phyloP scores from a whole-genome alignment of 2,113 vertebrate genomes.

The Indicator indicator region DNA sequence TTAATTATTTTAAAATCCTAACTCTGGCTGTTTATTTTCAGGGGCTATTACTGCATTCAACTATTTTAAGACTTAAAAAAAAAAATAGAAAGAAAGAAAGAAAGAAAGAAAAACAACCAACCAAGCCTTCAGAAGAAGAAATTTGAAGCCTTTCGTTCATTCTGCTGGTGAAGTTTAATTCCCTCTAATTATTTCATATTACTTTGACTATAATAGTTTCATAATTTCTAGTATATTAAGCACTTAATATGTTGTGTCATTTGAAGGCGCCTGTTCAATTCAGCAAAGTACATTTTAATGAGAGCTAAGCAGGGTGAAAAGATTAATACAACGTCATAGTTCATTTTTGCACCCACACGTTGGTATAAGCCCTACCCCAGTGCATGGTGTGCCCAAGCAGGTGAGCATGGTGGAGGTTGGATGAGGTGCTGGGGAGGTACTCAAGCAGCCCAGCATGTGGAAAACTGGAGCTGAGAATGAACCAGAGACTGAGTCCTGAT shows the following conservation, averaged over 20 bases:
- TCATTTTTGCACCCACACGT: not conserved
- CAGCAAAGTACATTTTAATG: conserved; percentile 87
- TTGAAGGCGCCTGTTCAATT: conserved; percentile 82
- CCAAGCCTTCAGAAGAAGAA: not conserved
- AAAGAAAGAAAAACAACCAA: no score
- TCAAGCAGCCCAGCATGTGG: accelerated
- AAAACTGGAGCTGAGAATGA: not conserved
- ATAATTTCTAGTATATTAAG: conserved; percentile 90
- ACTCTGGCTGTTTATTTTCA: conserved; percentile 44
- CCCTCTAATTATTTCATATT: conserved; percentile 82
- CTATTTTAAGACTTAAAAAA: not conserved
- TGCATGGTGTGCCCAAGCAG: not conserved
- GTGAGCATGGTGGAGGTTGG: not conserved
- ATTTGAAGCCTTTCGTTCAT: conserved; percentile 66
- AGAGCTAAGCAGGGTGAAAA: conserved; percentile 83
- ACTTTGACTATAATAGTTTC: conserved; percentile 78
- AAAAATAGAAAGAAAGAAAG: not conserved
- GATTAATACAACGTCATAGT: conserved; percentile 62
- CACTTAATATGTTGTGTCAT: conserved; percentile 87
- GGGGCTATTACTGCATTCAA: not conserved
- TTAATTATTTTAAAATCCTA: conserved; percentile 66
- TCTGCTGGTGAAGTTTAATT: conserved; percentile 74
- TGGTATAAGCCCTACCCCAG: accelerated
- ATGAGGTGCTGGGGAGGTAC: accelerated
- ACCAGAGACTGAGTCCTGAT: not conserved